Percentiles rank a stretch among this genome's conserved stretches.
phyloP scores from a whole-genome alignment of 1,140 invertebrate genomes.

The Apis laboriosa region DNA sequence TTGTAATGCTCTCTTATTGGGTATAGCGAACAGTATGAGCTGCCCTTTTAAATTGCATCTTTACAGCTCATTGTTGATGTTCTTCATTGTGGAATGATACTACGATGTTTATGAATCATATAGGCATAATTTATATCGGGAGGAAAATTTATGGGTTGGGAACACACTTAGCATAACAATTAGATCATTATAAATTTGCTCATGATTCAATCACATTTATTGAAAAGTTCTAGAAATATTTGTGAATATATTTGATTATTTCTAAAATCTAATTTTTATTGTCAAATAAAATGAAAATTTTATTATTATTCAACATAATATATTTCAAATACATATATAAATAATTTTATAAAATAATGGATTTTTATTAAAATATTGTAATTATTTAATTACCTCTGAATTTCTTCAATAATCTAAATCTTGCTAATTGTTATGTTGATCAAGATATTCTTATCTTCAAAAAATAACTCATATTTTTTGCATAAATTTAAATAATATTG shows the following conservation, averaged over 20 bases:
- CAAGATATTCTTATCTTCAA: neutral
- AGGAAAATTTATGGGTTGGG: conserved; percentile 46
- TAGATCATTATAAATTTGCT: conserved; percentile 60
- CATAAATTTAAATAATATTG: conserved; percentile 4
- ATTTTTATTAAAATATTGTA: conserved; percentile 17
- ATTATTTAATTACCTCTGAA: conserved; percentile 23
- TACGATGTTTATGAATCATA: conserved; percentile 41
- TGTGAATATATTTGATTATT: conserved; percentile 28
- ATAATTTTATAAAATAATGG: neutral
- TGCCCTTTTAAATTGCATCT: conserved; percentile 47
- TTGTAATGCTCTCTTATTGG: conserved; percentile 61
- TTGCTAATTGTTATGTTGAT: neutral
- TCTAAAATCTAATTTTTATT: neutral
- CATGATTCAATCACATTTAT: conserved; percentile 66
- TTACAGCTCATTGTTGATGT: conserved; percentile 47
- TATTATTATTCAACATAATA: neutral
- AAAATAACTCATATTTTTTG: neutral
- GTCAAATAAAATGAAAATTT: conserved; percentile 11
- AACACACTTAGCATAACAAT: conserved; percentile 55
- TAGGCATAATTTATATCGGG: conserved; percentile 39
- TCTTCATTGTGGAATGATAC: conserved; percentile 42
- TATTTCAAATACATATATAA: neutral
- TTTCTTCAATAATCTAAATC: neutral
- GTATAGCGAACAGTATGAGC: conserved; percentile 57
- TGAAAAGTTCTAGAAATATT: conserved; percentile 41